phyloP scores from a whole-genome alignment of 1,140 invertebrate species.

The Portunus trituberculatus region DNA sequence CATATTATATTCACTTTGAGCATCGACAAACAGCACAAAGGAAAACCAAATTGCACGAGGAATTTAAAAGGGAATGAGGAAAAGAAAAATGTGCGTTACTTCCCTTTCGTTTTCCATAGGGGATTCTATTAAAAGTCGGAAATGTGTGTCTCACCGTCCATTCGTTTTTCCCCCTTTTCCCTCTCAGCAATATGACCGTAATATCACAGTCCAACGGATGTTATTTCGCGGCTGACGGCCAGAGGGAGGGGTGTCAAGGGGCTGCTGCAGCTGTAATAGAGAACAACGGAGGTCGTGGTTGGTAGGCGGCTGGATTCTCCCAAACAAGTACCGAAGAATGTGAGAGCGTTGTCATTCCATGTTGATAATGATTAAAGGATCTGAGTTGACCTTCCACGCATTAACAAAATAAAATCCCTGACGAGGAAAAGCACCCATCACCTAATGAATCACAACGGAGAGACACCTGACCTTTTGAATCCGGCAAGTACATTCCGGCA shows the following conservation, averaged over 20 bases:
- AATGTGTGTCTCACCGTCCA: neutral
- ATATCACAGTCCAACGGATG: constrained; percentile 21
- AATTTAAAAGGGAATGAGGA: too few relatives aligned
- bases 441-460: too few relatives aligned
- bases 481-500: too few relatives aligned
- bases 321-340: too few relatives aligned
- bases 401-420: too few relatives aligned
- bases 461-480: too few relatives aligned
- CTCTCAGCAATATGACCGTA: constrained; percentile 21
- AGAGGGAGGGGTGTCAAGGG: neutral
- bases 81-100: neutral
- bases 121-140: constrained; percentile 1
- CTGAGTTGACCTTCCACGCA: too few relatives aligned
- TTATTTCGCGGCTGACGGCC: constrained; percentile 8
- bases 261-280: neutral
- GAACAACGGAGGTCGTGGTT: neutral
- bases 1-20: neutral
- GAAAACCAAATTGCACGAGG: neutral
- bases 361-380: too few relatives aligned
- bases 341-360: too few relatives aligned
- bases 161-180: neutral
- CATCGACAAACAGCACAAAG: neutral
- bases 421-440: too few relatives aligned
- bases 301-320: neutral
- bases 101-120: neutral